A percentile compares a stretch with the other conserved stretches of the same genome.
These are phyloP conservation scores for Calephelis virginiensis DNA, from an alignment of 1,140 invertebrate species.

Conservation along the genomic window DNA sequence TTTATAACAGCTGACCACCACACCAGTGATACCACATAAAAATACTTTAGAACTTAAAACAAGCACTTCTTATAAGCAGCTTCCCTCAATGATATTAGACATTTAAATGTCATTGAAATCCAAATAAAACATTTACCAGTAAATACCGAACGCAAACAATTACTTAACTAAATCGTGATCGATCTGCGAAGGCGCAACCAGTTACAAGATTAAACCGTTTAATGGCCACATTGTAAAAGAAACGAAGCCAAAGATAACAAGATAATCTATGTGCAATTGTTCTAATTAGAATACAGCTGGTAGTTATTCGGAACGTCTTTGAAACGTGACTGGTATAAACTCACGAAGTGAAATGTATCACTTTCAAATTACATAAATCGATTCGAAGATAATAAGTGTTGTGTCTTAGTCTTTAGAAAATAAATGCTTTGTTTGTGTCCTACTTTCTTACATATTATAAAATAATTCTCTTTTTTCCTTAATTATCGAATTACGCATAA, in stretches of 20 bases:
- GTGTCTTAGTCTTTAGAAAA: neutral
- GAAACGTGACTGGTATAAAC: slow-evolving; percentile 44
- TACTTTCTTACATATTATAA: no score
- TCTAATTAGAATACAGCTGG: slow-evolving; percentile 45
- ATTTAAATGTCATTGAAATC: neutral
- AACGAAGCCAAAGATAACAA: slow-evolving; percentile 31
- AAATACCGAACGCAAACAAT: slow-evolving; percentile 6
- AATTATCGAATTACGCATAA: no score
- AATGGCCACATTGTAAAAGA: slow-evolving; percentile 31
- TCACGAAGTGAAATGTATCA: slow-evolving; percentile 46
- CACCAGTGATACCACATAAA: no score
- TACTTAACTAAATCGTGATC: slow-evolving; percentile 29
- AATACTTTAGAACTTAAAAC: no score
- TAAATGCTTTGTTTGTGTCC: slow-evolving; percentile 9
- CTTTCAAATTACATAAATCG: slow-evolving; percentile 51
- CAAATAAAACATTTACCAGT: slow-evolving; percentile 1
- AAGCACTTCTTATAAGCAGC: neutral
- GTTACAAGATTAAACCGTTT: slow-evolving; percentile 23
- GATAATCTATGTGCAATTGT: slow-evolving; percentile 36
- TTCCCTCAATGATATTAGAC: neutral
- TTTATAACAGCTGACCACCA: no score
- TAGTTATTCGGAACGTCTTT: slow-evolving; percentile 34
- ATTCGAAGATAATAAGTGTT: slow-evolving; percentile 11
- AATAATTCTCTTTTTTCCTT: neutral
- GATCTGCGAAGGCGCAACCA: slow-evolving; percentile 20